Percentiles rank a stretch among this genome's conserved stretches.
Conservation (phyloP, 2,888 invertebrate species). For the Magallana nippona region DNA sequence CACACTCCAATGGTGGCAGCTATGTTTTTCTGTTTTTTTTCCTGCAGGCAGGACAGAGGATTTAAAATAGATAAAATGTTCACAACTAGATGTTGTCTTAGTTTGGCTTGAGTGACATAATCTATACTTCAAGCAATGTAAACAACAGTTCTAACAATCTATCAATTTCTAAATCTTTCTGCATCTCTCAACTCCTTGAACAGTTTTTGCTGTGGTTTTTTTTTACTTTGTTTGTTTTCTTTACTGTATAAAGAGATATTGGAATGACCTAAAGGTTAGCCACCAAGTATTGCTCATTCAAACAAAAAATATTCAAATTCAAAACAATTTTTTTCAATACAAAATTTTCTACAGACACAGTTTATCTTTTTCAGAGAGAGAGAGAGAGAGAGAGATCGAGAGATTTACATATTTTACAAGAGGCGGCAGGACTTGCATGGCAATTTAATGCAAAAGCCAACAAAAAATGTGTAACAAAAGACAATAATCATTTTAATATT, state of each 20-base stretch:
- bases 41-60: neutral
- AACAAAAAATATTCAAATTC: no score
- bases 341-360: no score
- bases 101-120: conserved; percentile 33
- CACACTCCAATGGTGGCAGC: conserved; percentile 10
- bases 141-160: conserved; percentile 13
- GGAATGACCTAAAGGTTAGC: conserved; percentile 21
- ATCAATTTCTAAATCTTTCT: conserved; percentile 17
- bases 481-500: conserved; percentile 13
- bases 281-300: conserved; percentile 11
- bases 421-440: neutral
- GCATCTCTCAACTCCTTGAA: neutral
- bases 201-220: neutral
- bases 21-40: neutral
- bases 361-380: no score
- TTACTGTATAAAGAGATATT: neutral
- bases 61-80: conserved; percentile 20
- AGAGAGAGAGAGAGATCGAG: neutral
- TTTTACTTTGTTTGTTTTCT: no score
- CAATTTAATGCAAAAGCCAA: conserved; percentile 9
- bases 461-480: conserved; percentile 1
- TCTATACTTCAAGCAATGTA: conserved; percentile 27
- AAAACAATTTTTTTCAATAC: no score
- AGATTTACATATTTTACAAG: neutral
- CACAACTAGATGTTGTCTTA: conserved; percentile 20